A percentile compares a stretch with the other conserved stretches of the same genome.
These are phyloP conservation scores for Mimachlamys varia DNA, from an alignment of 2,888 invertebrate genomes.

Conservation along the genomic window DNA sequence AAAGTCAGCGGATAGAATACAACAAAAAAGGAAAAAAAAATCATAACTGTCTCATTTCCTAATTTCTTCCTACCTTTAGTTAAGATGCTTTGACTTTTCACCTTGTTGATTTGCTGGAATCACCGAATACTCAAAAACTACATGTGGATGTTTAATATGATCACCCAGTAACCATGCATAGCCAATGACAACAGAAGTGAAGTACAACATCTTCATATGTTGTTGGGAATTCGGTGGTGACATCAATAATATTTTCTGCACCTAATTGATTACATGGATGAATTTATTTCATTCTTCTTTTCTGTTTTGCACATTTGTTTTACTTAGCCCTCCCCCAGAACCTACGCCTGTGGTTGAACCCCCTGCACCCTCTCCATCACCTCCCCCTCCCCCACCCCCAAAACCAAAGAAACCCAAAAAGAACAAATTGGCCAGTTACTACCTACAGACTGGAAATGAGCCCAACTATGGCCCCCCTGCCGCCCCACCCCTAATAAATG, in stretches of 20 bases:
- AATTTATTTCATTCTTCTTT: constrained; percentile 53
- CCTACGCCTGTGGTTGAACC: constrained; percentile 49
- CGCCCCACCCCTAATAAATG: neutral
- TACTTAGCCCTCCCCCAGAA: constrained; percentile 41
- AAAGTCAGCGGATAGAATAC: no score
- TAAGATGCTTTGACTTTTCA: no score
- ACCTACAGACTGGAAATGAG: neutral
- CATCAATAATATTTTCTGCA: neutral
- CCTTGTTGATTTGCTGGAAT: no score
- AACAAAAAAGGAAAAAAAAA: no score
- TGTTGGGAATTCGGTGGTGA: neutral
- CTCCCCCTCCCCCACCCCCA: constrained; percentile 23
- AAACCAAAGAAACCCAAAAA: neutral
- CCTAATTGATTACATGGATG: neutral
- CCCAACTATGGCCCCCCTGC: neutral
- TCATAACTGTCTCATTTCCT: no score
- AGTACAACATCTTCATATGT: neutral
- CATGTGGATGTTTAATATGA: no score
- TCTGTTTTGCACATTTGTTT: constrained; percentile 45
- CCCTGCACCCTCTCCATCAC: constrained; percentile 37
- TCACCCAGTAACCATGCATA: no score
- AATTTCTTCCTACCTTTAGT: no score
- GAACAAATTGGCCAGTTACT: constrained; percentile 21
- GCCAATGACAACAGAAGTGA: neutral
- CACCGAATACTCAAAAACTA: no score